Percentiles rank a stretch among this genome's conserved stretches.
phyloP scores from a whole-genome alignment of 2,888 invertebrate species.

The Heliconius ethilla region DNA sequence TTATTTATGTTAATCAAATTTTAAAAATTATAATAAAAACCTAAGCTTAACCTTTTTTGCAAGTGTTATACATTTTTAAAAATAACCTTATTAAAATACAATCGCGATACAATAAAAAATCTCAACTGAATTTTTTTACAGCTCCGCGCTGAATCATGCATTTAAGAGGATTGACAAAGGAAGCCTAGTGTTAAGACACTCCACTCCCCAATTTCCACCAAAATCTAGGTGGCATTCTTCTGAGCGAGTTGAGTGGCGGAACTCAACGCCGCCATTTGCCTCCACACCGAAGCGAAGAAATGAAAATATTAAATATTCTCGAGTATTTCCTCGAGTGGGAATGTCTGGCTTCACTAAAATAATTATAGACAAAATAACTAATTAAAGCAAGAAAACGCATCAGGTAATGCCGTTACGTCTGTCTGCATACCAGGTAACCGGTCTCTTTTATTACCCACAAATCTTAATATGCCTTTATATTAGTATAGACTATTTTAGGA shows the following conservation, averaged over 20 bases:
- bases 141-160: too few species aligned
- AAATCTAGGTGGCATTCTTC: too few species aligned
- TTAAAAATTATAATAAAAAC: background rate
- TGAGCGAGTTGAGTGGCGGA: too few species aligned
- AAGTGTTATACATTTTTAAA: background rate
- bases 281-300: too few species aligned
- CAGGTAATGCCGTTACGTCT: conserved; percentile 42
- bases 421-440: conserved; percentile 47
- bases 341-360: background rate
- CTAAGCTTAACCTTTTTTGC: background rate
- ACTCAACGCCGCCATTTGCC: too few species aligned
- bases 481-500: conserved; percentile 39
- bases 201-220: too few species aligned
- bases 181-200: too few species aligned
- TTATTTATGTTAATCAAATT: background rate
- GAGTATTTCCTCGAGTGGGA: too few species aligned
- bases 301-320: too few species aligned
- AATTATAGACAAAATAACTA: conserved; percentile 38
- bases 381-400: conserved; percentile 43
- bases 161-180: too few species aligned
- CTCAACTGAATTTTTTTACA: background rate
- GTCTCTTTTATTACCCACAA: conserved; percentile 46
- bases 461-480: conserved; percentile 44
- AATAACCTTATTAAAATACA: conserved; percentile 28
- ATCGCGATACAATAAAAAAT: conserved; percentile 34